These are phyloP conservation scores for Trissolcus basalis DNA, from an alignment of 1,140 invertebrate genomes.

Conservation along the genomic window DNA sequence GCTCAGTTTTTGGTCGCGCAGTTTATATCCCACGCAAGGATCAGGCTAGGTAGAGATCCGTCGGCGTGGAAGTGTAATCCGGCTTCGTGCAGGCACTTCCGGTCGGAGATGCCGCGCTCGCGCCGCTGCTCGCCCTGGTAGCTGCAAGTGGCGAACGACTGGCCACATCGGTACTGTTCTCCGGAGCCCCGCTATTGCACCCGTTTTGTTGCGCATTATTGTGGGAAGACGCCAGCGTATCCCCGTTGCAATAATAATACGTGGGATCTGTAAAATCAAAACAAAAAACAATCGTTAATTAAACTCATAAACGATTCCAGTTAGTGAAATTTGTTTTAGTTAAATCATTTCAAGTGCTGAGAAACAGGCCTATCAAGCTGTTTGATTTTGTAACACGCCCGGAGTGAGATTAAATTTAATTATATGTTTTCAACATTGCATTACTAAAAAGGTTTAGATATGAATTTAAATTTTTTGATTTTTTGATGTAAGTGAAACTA, in stretches of 20 bases:
- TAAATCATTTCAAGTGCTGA: too few species aligned
- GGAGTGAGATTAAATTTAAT: too few species aligned
- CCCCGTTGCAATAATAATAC: conserved; percentile 82
- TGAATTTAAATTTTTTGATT: too few species aligned
- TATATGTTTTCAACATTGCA: too few species aligned
- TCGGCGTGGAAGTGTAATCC: conserved; percentile 76
- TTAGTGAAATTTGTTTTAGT: too few species aligned
- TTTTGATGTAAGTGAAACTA: too few species aligned
- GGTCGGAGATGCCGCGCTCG: conserved; percentile 83
- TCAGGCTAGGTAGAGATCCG: conserved; percentile 76
- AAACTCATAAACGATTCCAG: too few species aligned
- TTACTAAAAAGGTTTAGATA: too few species aligned
- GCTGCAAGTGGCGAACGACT: conserved; percentile 82
- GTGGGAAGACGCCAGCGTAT: conserved; percentile 76
- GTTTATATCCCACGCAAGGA: conserved; percentile 33
- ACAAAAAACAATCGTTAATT: too few species aligned
- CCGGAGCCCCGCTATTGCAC: conserved; percentile 68
- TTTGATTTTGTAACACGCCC: too few species aligned
- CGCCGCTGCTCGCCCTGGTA: conserved; percentile 82
- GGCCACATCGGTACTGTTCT: conserved; percentile 73
- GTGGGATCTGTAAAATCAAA: conserved; percentile 76
- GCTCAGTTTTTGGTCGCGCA: conserved; percentile 33
- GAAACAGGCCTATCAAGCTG: too few species aligned
- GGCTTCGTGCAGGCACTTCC: conserved; percentile 83
- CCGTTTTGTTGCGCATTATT: conserved; percentile 70